phyloP scores from a whole-genome alignment of 2,888 invertebrate genomes.

The Tachystola acroxantha region DNA sequence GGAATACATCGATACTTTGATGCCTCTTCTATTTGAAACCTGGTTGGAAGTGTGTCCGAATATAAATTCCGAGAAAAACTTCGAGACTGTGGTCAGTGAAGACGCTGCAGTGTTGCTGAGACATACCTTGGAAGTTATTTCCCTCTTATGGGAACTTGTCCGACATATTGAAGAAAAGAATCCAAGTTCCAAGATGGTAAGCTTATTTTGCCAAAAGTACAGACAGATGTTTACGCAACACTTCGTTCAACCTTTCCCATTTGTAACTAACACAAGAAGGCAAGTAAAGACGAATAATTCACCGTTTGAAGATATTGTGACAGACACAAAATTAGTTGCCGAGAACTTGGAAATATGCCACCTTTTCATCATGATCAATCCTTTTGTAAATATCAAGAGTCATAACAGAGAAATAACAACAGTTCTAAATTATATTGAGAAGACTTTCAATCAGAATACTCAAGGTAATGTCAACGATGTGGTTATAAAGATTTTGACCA shows the following conservation, averaged over 20 bases:
- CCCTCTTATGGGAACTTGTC: conserved; percentile 74
- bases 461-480: conserved; percentile 37
- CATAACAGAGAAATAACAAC: conserved; percentile 47
- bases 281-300: conserved; percentile 29
- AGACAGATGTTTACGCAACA: conserved; percentile 72
- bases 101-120: conserved; percentile 82
- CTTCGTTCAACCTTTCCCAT: conserved; percentile 79
- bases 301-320: conserved; percentile 44
- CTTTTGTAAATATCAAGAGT: conserved; percentile 50
- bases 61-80: conserved; percentile 45
- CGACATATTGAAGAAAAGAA: conserved; percentile 45
- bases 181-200: conserved; percentile 55
- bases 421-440: conserved; percentile 72
- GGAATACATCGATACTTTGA: conserved; percentile 81
- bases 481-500: conserved; percentile 47
- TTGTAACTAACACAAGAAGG: conserved; percentile 62
- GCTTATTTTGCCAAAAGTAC: conserved; percentile 74
- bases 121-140: conserved; percentile 80
- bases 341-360: conserved; percentile 60
- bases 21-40: conserved; percentile 89
- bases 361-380: conserved; percentile 68
- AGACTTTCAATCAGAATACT: conserved; percentile 48
- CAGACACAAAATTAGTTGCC: conserved; percentile 50
- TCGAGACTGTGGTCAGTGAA: conserved; percentile 72
- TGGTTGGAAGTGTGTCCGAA: conserved; percentile 88